These are phyloP conservation scores for Zele albiditarsus DNA, from an alignment of 2,888 invertebrate genomes.

Conservation along the genomic window DNA sequence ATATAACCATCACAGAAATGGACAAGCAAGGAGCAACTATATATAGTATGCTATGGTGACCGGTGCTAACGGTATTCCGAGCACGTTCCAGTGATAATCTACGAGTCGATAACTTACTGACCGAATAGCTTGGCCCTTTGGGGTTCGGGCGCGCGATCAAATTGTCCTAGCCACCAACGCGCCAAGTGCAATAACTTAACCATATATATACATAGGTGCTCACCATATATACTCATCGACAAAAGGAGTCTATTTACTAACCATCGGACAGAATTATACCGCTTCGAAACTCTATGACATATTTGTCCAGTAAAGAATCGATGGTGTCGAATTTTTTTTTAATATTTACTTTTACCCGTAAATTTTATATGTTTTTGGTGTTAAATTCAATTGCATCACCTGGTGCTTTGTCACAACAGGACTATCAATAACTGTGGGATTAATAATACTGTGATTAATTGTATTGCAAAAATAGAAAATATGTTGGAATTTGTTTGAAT, in stretches of 20 bases:
- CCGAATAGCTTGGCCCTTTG: constrained; percentile 47
- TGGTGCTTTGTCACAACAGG: no score
- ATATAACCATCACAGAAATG: constrained; percentile 35
- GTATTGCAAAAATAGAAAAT: no score
- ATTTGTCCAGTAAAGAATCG: no score
- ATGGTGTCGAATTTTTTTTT: no score
- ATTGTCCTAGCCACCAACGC: constrained; percentile 48
- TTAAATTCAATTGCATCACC: no score
- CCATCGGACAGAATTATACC: constrained; percentile 19
- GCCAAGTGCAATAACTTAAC: constrained; percentile 42
- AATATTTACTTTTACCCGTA: no score
- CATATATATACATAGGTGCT: constrained; percentile 22
- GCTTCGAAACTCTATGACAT: background rate
- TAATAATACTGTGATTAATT: no score
- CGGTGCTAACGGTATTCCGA: constrained; percentile 48
- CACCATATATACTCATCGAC: constrained; percentile 21
- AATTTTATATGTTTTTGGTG: no score
- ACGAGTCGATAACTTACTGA: constrained; percentile 56
- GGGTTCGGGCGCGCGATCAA: constrained; percentile 44
- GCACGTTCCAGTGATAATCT: constrained; percentile 54
- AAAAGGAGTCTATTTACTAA: constrained; percentile 48
- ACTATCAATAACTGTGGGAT: no score
- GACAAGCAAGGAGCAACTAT: constrained; percentile 40
- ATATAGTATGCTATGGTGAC: constrained; percentile 36
- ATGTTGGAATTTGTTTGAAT: no score